Percentiles rank a stretch among this genome's conserved stretches.
These are phyloP conservation scores for Caenorhabditis sp. DNA, from an alignment of 2,888 invertebrate species.

Conservation along the genomic window DNA sequence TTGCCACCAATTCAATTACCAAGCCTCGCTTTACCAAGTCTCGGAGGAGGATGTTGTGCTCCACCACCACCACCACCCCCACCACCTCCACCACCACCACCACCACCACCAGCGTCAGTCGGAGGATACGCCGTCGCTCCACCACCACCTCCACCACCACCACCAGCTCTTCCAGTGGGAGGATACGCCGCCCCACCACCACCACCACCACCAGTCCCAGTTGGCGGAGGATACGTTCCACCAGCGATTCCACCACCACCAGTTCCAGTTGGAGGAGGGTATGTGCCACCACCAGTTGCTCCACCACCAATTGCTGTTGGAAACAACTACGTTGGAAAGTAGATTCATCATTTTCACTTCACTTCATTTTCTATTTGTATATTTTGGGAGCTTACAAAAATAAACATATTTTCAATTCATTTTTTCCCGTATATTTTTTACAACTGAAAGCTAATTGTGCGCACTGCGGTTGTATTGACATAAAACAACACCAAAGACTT, in stretches of 20 bases:
- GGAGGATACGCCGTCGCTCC: constrained; percentile 29
- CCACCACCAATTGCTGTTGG: constrained; percentile 4
- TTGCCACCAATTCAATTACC: constrained; percentile 46
- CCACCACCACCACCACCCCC: constrained; percentile 40
- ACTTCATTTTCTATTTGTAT: background rate
- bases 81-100: constrained; percentile 39
- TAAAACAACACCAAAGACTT: no score
- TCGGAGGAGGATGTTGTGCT: constrained; percentile 40
- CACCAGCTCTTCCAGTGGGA: constrained; percentile 12
- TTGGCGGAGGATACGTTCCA: constrained; percentile 20
- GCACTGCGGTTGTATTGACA: no score
- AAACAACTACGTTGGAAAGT: constrained; percentile 5
- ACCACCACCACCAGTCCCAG: constrained; percentile 11
- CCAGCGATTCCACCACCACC: constrained; percentile 16
- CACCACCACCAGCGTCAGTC: constrained; percentile 32
- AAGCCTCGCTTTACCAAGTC: constrained; percentile 25
- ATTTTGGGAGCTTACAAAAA: background rate
- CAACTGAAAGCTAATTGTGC: no score
- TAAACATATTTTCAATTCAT: background rate
- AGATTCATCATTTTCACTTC: background rate
- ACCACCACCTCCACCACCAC: constrained; percentile 31
- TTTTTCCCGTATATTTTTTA: no score
- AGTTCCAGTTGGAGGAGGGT: constrained; percentile 22
- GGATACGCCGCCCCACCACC: constrained; percentile 17
- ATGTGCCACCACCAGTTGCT: constrained; percentile 23